Evolutionary conservation across 2,888 invertebrate genomes (phyloP).

Genomic region (Drosophila fulvimacula): DNA sequence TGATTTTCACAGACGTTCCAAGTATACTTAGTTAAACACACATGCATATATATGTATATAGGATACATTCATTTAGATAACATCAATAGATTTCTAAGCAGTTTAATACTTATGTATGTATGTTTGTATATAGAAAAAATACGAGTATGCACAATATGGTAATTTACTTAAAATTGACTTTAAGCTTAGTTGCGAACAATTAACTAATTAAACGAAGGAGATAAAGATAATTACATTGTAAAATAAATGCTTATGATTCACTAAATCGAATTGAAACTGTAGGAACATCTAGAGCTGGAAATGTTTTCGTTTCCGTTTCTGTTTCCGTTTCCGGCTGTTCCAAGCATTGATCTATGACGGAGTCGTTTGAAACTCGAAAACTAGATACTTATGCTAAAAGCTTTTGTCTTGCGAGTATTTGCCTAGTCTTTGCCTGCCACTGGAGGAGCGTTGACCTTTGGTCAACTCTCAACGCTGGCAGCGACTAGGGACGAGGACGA

Average conservation of each 20-base stretch:
- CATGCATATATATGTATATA: slow-evolving; percentile 35
- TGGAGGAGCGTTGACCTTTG: slow-evolving; percentile 24
- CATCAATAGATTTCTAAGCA: slow-evolving; percentile 36
- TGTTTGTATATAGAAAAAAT: slow-evolving; percentile 29
- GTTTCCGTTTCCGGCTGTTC: slow-evolving; percentile 4
- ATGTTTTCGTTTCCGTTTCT: neutral
- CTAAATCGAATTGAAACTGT: slow-evolving; percentile 42
- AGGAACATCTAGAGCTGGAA: slow-evolving; percentile 9
- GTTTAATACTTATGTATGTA: slow-evolving; percentile 12
- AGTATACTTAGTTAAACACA: slow-evolving; percentile 58
- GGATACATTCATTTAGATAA: slow-evolving; percentile 31
- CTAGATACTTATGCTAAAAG: slow-evolving; percentile 56
- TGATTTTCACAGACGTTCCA: slow-evolving; percentile 72
- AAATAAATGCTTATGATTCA: slow-evolving; percentile 69
- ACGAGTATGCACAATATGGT: slow-evolving; percentile 50
- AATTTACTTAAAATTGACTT: slow-evolving; percentile 49
- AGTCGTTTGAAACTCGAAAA: slow-evolving; percentile 30
- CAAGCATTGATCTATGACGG: slow-evolving; percentile 16
- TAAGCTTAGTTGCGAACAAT: slow-evolving; percentile 41
- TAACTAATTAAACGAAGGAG: slow-evolving; percentile 32
- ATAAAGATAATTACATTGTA: slow-evolving; percentile 29
- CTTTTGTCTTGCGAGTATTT: slow-evolving; percentile 75
- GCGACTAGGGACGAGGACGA: slow-evolving; percentile 63
- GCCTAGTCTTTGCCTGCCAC: slow-evolving; percentile 46
- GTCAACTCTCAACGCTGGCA: slow-evolving; percentile 62